These are phyloP conservation scores for Papilio aristodemus DNA, from an alignment of 1,140 invertebrate genomes.

Conservation along the genomic window DNA sequence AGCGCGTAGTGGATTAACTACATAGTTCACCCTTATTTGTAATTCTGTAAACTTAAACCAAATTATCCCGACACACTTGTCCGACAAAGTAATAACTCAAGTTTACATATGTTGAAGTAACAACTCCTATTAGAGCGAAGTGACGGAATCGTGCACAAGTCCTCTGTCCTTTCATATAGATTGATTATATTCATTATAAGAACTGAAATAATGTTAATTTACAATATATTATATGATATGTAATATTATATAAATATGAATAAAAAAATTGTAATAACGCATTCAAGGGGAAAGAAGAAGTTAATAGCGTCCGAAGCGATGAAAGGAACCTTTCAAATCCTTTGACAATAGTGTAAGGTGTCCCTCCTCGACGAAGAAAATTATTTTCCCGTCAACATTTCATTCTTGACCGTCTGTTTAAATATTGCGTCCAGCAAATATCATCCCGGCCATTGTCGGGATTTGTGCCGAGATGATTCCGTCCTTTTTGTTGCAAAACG, in stretches of 20 bases:
- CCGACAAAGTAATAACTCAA: conserved; percentile 7
- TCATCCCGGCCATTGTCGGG: conserved; percentile 35
- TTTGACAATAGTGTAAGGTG: conserved; percentile 72
- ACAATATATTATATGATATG: too few species aligned
- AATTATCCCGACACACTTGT: not conserved
- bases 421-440: conserved; percentile 52
- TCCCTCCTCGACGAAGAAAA: conserved; percentile 64
- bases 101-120: conserved; percentile 9
- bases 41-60: conserved; percentile 14
- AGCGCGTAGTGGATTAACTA: not conserved
- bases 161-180: not conserved
- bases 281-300: conserved; percentile 44
- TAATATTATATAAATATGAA: not conserved
- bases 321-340: conserved; percentile 74
- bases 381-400: conserved; percentile 66
- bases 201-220: not conserved
- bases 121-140: conserved; percentile 22
- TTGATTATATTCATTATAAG: not conserved
- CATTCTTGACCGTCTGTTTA: conserved; percentile 53
- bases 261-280: conserved; percentile 27
- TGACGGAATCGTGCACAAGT: conserved; percentile 23
- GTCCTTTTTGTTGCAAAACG: conserved; percentile 29
- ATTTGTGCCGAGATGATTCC: conserved; percentile 31
- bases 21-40: not conserved
- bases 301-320: conserved; percentile 57